A percentile compares a stretch with the other conserved stretches of the same genome.
Evolutionary conservation across 2,888 invertebrate genomes (phyloP).

Genomic region (Lithodes maja): DNA sequence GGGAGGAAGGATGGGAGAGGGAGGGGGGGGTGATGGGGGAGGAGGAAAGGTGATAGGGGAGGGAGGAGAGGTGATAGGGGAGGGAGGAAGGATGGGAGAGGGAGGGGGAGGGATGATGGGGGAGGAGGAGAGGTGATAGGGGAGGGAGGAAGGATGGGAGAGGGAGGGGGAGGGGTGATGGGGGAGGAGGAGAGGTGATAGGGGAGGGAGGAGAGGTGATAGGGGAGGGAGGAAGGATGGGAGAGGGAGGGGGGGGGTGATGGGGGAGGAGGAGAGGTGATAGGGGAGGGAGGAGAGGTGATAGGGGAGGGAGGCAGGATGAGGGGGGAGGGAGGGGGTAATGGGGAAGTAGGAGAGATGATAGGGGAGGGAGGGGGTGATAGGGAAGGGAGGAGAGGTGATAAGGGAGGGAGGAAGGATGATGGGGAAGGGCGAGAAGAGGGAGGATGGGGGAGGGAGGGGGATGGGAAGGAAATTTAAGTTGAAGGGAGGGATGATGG

Average conservation of each 20-base stretch:
- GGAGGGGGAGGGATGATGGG: neutral
- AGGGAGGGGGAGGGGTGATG: neutral
- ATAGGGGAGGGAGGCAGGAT: neutral
- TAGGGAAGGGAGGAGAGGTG: neutral
- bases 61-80: neutral
- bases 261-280: too few species aligned
- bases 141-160: neutral
- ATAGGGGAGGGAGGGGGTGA: too few species aligned
- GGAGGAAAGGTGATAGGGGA: neutral
- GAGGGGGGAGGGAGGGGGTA: neutral
- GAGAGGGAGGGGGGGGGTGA: neutral
- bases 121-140: neutral
- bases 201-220: neutral
- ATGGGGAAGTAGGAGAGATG: too few species aligned
- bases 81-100: neutral
- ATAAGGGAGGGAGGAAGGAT: too few species aligned
- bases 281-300: neutral
- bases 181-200: too few species aligned
- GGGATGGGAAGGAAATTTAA: too few species aligned
- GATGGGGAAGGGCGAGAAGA: too few species aligned
- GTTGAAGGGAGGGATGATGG: too few species aligned
- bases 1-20: neutral
- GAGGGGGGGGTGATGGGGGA: neutral
- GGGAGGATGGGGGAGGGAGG: too few species aligned
- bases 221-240: too few species aligned